Evolutionary conservation across 2,888 invertebrate genomes (phyloP), one percentile per base, ranked within the genome.

Genomic region (Lycia hirtaria): DNA sequence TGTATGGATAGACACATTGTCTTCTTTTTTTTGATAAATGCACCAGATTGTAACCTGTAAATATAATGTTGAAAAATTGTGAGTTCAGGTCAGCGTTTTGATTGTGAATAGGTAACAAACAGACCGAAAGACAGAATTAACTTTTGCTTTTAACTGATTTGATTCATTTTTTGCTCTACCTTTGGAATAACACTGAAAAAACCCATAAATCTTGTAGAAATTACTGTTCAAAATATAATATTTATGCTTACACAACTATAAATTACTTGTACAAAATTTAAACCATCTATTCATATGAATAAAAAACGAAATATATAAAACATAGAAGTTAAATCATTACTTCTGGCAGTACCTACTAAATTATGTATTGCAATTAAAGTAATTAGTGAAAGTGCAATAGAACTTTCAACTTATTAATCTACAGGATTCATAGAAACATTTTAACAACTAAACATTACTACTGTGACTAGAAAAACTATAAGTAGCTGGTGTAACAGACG

Each of bases 381-480:
- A 81, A 81, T 83, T 80, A 88, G 87, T 88, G 85, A 88, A 88
- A 88, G 76, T 78, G 81, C 82, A 84, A 73, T 69, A 72, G 71
- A 72, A 66, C 64, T 60, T 61, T 49, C 35, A 67, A 65, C 58
- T 71, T 66, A 62, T 32, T n/a, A 30, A 41, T 35, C 47, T 57
- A 66, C 54, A 71, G 63, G 60, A 70, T 71, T 67, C 69, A 70
- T 65, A 71, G 74, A 75, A 72, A 75, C 75, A 73, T 70, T 60
- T 76, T 75, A 67, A 55, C 65, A 76, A 78, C 56, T 88, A 88
- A 76, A 88, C 85, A 85, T 88, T 91, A 87, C 85, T 83, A 83
- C 83, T 88, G 85, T 92, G 92, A 92, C 92, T 92, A 92, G 92
- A 91, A 87, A 92, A 92, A 85, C 88, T 92, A 76, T 92, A 92